Evolutionary conservation across 1,140 invertebrate genomes (phyloP).

Genomic region (Leptinotarsa texana): DNA sequence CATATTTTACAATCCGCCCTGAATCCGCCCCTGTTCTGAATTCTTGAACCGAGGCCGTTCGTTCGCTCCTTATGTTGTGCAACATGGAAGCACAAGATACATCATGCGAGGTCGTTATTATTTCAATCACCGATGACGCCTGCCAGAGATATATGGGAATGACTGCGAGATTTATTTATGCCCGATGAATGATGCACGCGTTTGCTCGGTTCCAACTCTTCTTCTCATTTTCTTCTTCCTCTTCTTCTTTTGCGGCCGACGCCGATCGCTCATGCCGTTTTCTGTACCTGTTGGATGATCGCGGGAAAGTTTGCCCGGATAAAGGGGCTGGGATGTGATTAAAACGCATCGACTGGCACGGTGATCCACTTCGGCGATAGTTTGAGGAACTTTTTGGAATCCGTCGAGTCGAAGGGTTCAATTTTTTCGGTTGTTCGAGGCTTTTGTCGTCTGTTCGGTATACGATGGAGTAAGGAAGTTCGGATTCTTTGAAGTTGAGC

Average conservation of each 20-base stretch:
- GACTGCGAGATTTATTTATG: constrained; percentile 8
- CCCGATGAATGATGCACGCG: background rate
- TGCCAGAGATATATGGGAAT: constrained; percentile 9
- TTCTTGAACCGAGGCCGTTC: background rate
- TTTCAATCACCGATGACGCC: constrained; percentile 16
- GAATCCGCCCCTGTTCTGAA: background rate
- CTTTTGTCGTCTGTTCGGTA: too few relatives aligned
- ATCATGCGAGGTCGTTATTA: constrained; percentile 15
- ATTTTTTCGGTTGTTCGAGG: too few relatives aligned
- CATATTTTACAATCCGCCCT: background rate
- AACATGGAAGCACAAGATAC: constrained; percentile 2
- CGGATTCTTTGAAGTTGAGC: too few relatives aligned
- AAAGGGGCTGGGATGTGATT: too few relatives aligned
- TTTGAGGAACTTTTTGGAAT: too few relatives aligned
- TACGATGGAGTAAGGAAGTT: too few relatives aligned
- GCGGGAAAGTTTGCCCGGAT: too few relatives aligned
- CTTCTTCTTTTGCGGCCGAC: background rate
- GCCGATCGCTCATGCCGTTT: too few relatives aligned
- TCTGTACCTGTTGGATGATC: too few relatives aligned
- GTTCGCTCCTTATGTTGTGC: background rate
- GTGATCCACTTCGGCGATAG: too few relatives aligned
- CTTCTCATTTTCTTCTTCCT: background rate
- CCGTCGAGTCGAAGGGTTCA: too few relatives aligned
- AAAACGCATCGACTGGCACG: too few relatives aligned
- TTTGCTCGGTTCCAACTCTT: background rate